These are phyloP conservation scores for Microcebus griseorufus DNA, from an alignment of 2,113 vertebrate species.

Conservation along the genomic window DNA sequence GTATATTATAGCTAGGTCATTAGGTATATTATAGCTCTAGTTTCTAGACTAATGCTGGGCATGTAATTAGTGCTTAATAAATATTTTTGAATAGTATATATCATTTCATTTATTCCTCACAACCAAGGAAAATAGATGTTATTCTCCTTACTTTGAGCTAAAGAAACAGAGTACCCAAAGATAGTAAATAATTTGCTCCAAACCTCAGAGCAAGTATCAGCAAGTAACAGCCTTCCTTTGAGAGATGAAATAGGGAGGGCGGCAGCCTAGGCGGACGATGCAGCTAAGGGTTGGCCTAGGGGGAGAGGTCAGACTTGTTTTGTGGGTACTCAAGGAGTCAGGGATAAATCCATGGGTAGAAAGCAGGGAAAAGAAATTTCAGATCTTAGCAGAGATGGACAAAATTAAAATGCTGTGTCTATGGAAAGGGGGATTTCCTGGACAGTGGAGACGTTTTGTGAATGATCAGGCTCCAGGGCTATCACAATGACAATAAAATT, in stretches of 20 bases:
- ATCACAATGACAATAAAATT: too few relatives aligned
- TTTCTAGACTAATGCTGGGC: not conserved
- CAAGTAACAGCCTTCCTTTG: not conserved
- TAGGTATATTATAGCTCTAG: too few relatives aligned
- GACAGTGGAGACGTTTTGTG: not conserved
- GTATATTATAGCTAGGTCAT: too few relatives aligned
- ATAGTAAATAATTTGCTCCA: not conserved
- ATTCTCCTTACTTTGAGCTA: not conserved
- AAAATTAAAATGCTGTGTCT: not conserved
- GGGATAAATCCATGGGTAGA: not conserved
- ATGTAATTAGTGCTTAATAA: not conserved
- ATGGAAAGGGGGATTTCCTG: not conserved
- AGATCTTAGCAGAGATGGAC: not conserved
- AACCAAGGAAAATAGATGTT: not conserved
- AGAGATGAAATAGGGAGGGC: not conserved
- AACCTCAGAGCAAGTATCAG: not conserved
- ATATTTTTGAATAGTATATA: not conserved
- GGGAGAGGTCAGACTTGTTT: not conserved
- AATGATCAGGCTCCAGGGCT: not conserved
- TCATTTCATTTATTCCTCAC: not conserved
- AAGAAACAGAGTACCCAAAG: not conserved
- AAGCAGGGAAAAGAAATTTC: not conserved
- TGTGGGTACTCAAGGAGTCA: too few relatives aligned
- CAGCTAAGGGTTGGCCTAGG: rapidly evolving
- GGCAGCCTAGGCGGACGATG: too few relatives aligned